phyloP scores from a whole-genome alignment of 1,140 invertebrate species.

The Tigriopus japonicus region DNA sequence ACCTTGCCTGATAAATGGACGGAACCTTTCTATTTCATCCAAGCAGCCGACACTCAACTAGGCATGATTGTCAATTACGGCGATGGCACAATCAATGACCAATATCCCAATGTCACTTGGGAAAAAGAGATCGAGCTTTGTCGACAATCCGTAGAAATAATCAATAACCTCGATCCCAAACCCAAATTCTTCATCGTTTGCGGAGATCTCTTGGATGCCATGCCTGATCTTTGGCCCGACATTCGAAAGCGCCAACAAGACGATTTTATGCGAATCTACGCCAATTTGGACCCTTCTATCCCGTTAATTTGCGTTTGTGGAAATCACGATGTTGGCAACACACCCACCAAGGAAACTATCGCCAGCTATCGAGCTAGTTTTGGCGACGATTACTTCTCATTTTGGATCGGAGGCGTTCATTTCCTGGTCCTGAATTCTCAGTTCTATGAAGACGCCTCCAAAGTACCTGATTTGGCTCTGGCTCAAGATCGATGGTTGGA shows the following conservation, averaged over 20 bases:
- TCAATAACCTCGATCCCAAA: constrained; percentile 31
- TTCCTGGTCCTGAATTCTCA: constrained; percentile 37
- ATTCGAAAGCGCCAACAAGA: constrained; percentile 22
- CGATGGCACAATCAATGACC: constrained; percentile 13
- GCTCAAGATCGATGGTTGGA: constrained; percentile 31
- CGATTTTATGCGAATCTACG: constrained; percentile 29
- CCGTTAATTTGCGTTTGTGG: constrained; percentile 36
- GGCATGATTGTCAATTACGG: constrained; percentile 29
- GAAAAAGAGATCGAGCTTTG: constrained; percentile 29
- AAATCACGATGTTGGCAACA: constrained; percentile 37
- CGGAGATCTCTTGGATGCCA: constrained; percentile 34
- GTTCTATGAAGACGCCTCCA: constrained; percentile 25
- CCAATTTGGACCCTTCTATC: constrained; percentile 27
- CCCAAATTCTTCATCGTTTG: constrained; percentile 37
- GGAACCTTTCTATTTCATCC: constrained; percentile 30
- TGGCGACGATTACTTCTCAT: constrained; percentile 37
- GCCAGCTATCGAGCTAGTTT: constrained; percentile 26
- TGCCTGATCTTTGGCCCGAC: constrained; percentile 24
- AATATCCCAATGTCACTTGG: constrained; percentile 26
- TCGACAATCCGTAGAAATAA: constrained; percentile 24
- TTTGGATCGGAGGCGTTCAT: constrained; percentile 32
- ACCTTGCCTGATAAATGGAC: constrained; percentile 20
- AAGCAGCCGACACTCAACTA: constrained; percentile 34
- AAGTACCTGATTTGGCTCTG: constrained; percentile 22
- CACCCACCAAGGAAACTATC: constrained; percentile 28